Conservation (phyloP, 2,113 vertebrate species). For the Chaenogobius annularis region DNA sequence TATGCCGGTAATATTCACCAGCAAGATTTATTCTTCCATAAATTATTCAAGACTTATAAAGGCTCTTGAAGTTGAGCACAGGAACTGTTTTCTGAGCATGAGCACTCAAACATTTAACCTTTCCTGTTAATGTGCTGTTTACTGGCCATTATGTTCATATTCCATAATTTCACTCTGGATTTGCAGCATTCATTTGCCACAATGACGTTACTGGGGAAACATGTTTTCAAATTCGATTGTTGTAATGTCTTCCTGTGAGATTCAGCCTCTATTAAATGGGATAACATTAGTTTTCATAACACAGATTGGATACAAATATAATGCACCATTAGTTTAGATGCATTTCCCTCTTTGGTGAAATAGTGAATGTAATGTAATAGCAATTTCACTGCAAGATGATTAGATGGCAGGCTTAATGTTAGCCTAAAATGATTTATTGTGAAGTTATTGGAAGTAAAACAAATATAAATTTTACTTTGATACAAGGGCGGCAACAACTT, state of each 20-base stretch:
- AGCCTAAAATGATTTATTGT: neutral
- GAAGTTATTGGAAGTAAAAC: neutral
- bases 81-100: constrained; percentile 14
- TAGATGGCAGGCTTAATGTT: neutral
- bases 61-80: constrained; percentile 18
- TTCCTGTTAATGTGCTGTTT: neutral
- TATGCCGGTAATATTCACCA: constrained; percentile 24
- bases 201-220: neutral
- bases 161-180: neutral
- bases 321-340: neutral
- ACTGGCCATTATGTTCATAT: neutral
- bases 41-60: constrained; percentile 44
- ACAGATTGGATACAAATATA: neutral
- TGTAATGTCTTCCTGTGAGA: constrained; percentile 13
- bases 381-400: neutral
- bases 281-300: neutral
- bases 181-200: neutral
- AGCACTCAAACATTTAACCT: constrained; percentile 13
- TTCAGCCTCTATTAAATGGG: constrained; percentile 2
- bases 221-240: neutral
- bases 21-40: constrained; percentile 30
- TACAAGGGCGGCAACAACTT: neutral
- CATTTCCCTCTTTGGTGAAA: neutral
- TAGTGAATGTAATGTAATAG: neutral
- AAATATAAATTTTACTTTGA: neutral